These are phyloP conservation scores for Myiotriccus ornatus DNA, from an alignment of 2,797 vertebrate species.

Conservation along the genomic window DNA sequence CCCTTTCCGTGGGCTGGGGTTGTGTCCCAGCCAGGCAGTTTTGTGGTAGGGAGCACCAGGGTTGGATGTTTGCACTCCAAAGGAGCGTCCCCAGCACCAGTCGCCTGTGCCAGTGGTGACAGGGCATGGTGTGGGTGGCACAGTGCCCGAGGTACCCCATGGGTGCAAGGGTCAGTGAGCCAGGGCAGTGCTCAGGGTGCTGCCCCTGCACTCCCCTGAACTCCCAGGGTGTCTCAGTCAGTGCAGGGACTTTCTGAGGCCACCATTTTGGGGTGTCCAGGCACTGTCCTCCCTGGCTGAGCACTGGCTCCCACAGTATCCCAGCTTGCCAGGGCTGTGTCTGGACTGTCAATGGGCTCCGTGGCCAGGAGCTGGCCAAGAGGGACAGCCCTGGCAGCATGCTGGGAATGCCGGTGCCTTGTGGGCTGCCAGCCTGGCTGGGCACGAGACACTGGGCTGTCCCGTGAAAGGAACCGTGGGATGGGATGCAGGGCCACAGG, in stretches of 20 bases:
- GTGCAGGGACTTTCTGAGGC: not conserved
- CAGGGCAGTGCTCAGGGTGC: not conserved
- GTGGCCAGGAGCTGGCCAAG: not conserved
- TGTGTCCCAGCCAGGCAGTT: not conserved
- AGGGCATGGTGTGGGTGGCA: not conserved
- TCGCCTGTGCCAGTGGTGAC: accelerated
- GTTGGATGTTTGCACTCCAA: accelerated
- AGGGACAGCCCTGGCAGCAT: not conserved
- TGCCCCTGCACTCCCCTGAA: not conserved
- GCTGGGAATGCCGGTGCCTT: not conserved
- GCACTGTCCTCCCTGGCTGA: not conserved
- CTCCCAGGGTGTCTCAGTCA: not conserved
- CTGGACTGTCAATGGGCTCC: not conserved
- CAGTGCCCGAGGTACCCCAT: accelerated
- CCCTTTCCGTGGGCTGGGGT: accelerated
- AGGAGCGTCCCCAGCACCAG: not conserved
- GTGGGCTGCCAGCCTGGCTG: not conserved
- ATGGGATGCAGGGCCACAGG: not conserved
- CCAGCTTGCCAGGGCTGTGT: not conserved
- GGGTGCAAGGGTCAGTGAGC: not conserved
- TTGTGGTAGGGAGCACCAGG: accelerated
- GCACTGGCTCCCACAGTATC: accelerated
- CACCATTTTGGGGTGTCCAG: accelerated
- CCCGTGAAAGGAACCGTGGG: not conserved
- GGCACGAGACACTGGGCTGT: not conserved